A percentile compares a stretch with the other conserved stretches of the same genome.
phyloP scores from a whole-genome alignment of 2,113 vertebrate species.

The Grallaria varia region DNA sequence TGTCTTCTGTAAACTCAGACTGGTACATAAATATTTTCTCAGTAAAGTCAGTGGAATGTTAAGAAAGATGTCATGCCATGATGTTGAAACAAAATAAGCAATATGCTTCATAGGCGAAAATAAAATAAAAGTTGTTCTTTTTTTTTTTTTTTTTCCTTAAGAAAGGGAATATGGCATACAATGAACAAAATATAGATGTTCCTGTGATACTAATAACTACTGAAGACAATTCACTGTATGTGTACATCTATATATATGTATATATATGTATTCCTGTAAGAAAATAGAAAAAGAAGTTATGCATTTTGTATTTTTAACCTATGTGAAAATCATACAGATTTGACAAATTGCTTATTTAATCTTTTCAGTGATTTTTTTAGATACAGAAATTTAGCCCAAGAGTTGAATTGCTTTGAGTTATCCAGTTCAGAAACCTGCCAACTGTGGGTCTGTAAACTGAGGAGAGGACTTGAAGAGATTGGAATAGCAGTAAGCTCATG shows the following conservation, averaged over 20 bases:
- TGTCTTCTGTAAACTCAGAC: neutral
- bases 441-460: neutral
- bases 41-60: neutral
- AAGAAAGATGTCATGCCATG: neutral
- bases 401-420: neutral
- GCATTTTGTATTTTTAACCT: neutral
- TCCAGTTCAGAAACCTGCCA: neutral
- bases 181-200: neutral
- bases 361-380: neutral
- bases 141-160: neutral
- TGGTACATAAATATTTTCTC: neutral
- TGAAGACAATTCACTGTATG: accelerated
- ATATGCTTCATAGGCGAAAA: neutral
- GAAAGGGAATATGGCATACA: neutral
- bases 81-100: neutral
- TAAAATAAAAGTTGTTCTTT: neutral
- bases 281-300: neutral
- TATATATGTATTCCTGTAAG: neutral
- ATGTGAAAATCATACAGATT: neutral
- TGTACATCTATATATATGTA: too few relatives aligned
- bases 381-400: neutral
- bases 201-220: neutral
- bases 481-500: neutral
- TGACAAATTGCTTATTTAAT: neutral
- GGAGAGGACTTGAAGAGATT: neutral